phyloP scores from a whole-genome alignment of 2,113 vertebrate species.

The Panthera tigris region DNA sequence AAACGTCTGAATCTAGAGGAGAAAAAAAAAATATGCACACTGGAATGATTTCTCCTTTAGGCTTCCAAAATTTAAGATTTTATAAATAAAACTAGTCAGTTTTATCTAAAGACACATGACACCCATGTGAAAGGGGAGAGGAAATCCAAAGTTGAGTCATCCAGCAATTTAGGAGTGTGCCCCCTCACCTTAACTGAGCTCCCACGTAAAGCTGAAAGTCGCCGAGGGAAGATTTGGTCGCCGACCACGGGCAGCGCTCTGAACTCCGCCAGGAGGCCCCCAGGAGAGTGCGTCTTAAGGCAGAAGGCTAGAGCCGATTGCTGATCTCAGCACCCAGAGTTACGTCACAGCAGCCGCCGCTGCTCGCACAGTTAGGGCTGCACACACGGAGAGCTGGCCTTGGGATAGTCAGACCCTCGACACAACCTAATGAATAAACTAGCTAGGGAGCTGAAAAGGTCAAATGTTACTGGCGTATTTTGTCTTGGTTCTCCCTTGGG shows the following conservation, averaged over 20 bases:
- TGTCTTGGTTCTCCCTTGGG: constrained; percentile 77
- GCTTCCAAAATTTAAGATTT: constrained; percentile 67
- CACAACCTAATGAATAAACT: constrained; percentile 68
- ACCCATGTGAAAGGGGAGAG: constrained; percentile 58
- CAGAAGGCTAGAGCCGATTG: constrained; percentile 79
- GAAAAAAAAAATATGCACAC: constrained; percentile 62
- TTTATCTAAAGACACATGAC: constrained; percentile 72
- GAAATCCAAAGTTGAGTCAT: constrained; percentile 71
- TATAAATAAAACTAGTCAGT: constrained; percentile 75
- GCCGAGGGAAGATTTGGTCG: constrained; percentile 76
- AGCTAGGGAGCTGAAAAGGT: constrained; percentile 78
- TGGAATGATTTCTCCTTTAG: constrained; percentile 75
- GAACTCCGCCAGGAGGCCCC: constrained; percentile 73
- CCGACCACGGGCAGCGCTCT: constrained; percentile 77
- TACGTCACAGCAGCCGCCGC: constrained; percentile 75
- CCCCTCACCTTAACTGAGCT: constrained; percentile 59
- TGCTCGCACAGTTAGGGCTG: constrained; percentile 65
- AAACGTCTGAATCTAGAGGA: constrained; percentile 71
- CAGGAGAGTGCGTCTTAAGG: constrained; percentile 80
- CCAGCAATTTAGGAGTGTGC: constrained; percentile 69
- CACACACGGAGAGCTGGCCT: constrained; percentile 68
- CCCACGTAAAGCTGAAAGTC: constrained; percentile 59
- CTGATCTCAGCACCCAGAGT: constrained; percentile 78
- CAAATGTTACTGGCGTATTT: constrained; percentile 70
- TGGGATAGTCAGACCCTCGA: constrained; percentile 69